A percentile compares a stretch with the other conserved stretches of the same genome.
Evolutionary conservation across 2,888 invertebrate species (phyloP).

Genomic region (Melikaiella ostensackeni): DNA sequence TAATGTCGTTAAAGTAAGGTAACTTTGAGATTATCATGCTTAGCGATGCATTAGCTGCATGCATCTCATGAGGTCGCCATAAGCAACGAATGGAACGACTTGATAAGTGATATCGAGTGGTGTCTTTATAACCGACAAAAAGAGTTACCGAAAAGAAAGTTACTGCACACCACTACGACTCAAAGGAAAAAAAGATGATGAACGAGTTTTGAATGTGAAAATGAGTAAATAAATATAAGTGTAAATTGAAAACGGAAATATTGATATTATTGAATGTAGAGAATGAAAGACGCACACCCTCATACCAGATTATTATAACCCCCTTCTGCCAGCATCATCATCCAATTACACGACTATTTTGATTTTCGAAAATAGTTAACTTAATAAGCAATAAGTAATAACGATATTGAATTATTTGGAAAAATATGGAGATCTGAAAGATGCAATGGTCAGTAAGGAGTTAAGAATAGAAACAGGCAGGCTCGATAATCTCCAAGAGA

Average conservation of each 20-base stretch:
- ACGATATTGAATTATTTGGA: background rate
- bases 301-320: background rate
- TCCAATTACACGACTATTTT: background rate
- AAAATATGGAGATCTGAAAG: background rate
- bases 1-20: constrained; percentile 4
- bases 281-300: constrained; percentile 7
- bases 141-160: constrained; percentile 49
- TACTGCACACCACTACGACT: constrained; percentile 31
- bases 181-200: constrained; percentile 18
- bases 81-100: constrained; percentile 11
- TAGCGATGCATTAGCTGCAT: constrained; percentile 36
- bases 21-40: constrained; percentile 27
- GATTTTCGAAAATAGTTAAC: too few relatives aligned
- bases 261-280: background rate
- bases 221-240: background rate
- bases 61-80: constrained; percentile 12
- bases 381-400: too few relatives aligned
- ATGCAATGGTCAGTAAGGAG: background rate
- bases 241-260: background rate
- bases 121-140: constrained; percentile 50
- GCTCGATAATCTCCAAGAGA: background rate
- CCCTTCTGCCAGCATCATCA: background rate
- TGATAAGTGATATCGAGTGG: constrained; percentile 50
- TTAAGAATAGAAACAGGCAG: background rate
- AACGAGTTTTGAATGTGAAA: constrained; percentile 17